phyloP scores from a whole-genome alignment of 2,888 invertebrate genomes.

The Agonopterix arenella region DNA sequence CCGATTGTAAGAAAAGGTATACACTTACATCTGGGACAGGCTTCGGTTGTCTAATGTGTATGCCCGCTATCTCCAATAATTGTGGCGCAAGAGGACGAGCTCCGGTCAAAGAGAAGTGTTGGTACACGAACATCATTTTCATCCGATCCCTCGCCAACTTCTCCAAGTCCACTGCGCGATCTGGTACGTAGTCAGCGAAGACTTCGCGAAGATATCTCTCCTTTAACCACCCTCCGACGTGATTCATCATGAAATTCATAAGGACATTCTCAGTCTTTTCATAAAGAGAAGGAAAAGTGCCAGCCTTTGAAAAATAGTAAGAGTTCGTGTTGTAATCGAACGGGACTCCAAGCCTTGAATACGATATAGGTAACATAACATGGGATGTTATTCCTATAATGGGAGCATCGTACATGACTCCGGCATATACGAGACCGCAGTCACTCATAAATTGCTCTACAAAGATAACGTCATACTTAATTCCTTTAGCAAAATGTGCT shows the following conservation, averaged over 20 bases:
- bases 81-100: conserved; percentile 69
- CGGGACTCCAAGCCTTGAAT: conserved; percentile 61
- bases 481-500: conserved; percentile 25
- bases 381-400: conserved; percentile 73
- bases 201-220: conserved; percentile 42
- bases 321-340: conserved; percentile 66
- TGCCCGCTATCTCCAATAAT: conserved; percentile 78
- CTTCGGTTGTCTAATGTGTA: conserved; percentile 52
- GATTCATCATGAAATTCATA: conserved; percentile 26
- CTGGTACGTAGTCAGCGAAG: conserved; percentile 52
- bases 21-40: conserved; percentile 35
- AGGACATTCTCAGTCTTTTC: conserved; percentile 37
- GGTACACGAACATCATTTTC: conserved; percentile 76
- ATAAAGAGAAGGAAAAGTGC: conserved; percentile 35
- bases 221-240: conserved; percentile 11
- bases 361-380: conserved; percentile 62
- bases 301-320: conserved; percentile 51
- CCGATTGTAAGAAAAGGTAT: no score
- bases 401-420: conserved; percentile 53
- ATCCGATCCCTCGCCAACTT: conserved; percentile 58
- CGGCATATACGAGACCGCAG: conserved; percentile 53
- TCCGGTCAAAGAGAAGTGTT: conserved; percentile 77
- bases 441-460: conserved; percentile 66
- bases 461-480: conserved; percentile 60
- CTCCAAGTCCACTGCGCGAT: conserved; percentile 59